Percentiles rank a stretch among this genome's conserved stretches.
These are phyloP conservation scores for Eulemur rubriventer DNA, from an alignment of 2,797 vertebrate genomes.

Conservation along the genomic window DNA sequence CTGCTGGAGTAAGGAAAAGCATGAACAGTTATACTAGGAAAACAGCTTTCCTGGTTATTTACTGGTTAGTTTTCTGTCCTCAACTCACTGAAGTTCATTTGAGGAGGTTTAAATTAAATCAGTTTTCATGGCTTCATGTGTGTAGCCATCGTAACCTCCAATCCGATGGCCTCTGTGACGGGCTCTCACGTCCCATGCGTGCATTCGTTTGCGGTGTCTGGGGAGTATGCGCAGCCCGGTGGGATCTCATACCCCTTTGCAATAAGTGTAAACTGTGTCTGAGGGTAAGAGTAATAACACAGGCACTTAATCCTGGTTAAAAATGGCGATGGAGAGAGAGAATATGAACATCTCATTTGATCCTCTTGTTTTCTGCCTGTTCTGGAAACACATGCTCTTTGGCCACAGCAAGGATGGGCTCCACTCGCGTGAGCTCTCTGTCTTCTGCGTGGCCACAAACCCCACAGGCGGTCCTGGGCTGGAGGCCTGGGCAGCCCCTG, in stretches of 20 bases:
- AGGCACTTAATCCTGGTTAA: not conserved
- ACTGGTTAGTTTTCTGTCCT: not conserved
- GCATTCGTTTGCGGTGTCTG: fast-evolving
- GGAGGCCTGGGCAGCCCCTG: fast-evolving
- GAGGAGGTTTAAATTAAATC: not conserved
- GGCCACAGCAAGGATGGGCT: too few relatives aligned
- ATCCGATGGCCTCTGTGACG: not conserved
- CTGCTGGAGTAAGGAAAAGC: not conserved
- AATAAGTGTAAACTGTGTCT: not conserved
- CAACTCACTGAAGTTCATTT: not conserved
- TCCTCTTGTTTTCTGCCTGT: not conserved
- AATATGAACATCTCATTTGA: not conserved
- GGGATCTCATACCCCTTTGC: not conserved
- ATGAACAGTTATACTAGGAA: not conserved
- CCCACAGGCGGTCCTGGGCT: fast-evolving
- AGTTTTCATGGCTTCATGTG: not conserved
- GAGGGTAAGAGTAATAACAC: not conserved
- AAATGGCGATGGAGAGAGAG: not conserved
- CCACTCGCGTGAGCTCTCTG: fast-evolving
- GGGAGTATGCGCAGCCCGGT: too few relatives aligned
- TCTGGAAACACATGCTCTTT: not conserved
- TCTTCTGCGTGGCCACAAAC: too few relatives aligned
- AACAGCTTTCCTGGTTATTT: not conserved
- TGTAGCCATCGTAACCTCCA: fast-evolving
- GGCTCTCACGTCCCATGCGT: fast-evolving